Percentiles rank a stretch among this genome's conserved stretches.
Conservation (phyloP, 2,888 invertebrate species). For the Craniophora ligustri region DNA sequence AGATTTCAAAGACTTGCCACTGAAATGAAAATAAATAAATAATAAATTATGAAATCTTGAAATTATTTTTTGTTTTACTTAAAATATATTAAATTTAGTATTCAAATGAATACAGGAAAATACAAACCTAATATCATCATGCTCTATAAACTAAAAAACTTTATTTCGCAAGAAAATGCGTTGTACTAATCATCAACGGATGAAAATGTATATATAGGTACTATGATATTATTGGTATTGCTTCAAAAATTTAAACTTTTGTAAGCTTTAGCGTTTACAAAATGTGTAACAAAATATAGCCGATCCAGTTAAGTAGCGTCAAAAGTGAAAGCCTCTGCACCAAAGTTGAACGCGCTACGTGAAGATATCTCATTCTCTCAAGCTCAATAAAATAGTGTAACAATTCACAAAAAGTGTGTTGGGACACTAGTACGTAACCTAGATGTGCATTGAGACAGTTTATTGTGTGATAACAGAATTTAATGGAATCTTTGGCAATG, state of each 20-base stretch:
- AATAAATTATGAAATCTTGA: neutral
- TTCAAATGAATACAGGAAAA: no score
- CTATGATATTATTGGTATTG: no score
- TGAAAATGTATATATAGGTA: no score
- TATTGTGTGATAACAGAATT: conserved; percentile 50
- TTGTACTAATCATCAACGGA: no score
- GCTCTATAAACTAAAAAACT: no score
- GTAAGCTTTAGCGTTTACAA: conserved; percentile 6
- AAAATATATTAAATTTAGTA: no score
- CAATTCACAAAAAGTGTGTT: conserved; percentile 60
- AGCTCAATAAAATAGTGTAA: conserved; percentile 58
- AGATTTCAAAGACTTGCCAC: conserved; percentile 69
- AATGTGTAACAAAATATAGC: conserved; percentile 28
- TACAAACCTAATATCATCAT: no score
- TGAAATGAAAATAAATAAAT: conserved; percentile 51
- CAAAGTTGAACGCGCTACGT: conserved; percentile 71
- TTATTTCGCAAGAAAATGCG: no score
- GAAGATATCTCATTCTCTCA: conserved; percentile 60
- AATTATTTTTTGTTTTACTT: neutral
- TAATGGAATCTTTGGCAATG: conserved; percentile 48
- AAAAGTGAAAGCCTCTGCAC: conserved; percentile 78
- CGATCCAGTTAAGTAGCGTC: conserved; percentile 53
- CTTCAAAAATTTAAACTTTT: neutral
- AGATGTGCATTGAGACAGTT: conserved; percentile 63
- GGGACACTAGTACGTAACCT: conserved; percentile 65